Percentiles rank a stretch among this genome's conserved stretches.
Conservation (phyloP, 1,140 invertebrate genomes). For the Apolygus lucorum region DNA sequence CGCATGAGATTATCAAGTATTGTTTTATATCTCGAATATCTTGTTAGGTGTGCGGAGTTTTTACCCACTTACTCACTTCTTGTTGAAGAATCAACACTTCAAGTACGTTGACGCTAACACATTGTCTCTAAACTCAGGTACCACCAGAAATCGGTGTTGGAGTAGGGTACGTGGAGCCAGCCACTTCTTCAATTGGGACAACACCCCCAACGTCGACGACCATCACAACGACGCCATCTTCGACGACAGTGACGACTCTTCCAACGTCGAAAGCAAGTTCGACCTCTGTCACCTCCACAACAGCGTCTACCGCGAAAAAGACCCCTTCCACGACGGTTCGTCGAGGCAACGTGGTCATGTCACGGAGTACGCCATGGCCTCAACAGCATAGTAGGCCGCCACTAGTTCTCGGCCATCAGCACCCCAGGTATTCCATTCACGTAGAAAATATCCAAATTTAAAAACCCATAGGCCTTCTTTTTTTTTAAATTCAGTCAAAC, state of each 20-base stretch:
- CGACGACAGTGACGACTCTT: constrained; percentile 34
- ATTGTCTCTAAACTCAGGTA: background rate
- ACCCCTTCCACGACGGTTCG: constrained; percentile 38
- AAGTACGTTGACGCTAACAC: no score
- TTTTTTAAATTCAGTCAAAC: no score
- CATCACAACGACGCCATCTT: constrained; percentile 35
- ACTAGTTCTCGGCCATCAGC: constrained; percentile 59
- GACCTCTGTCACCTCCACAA: constrained; percentile 24
- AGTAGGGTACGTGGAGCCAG: constrained; percentile 35
- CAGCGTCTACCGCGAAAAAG: constrained; percentile 33
- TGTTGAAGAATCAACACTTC: no score
- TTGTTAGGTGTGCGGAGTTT: no score
- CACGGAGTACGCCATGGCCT: constrained; percentile 29
- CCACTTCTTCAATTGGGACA: constrained; percentile 33
- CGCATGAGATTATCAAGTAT: no score
- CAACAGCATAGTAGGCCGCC: constrained; percentile 50
- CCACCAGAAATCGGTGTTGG: constrained; percentile 31
- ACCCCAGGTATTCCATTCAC: constrained; percentile 36
- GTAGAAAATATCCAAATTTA: background rate
- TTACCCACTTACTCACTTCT: no score
- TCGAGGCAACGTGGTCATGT: constrained; percentile 28
- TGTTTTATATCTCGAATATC: no score
- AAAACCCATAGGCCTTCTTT: no score
- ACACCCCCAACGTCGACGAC: constrained; percentile 30
- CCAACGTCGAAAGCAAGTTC: constrained; percentile 35